Evolutionary conservation across 2,888 invertebrate genomes (phyloP), one percentile per base, ranked within the genome.

Genomic region (Caenorhabditis panamensis): DNA sequence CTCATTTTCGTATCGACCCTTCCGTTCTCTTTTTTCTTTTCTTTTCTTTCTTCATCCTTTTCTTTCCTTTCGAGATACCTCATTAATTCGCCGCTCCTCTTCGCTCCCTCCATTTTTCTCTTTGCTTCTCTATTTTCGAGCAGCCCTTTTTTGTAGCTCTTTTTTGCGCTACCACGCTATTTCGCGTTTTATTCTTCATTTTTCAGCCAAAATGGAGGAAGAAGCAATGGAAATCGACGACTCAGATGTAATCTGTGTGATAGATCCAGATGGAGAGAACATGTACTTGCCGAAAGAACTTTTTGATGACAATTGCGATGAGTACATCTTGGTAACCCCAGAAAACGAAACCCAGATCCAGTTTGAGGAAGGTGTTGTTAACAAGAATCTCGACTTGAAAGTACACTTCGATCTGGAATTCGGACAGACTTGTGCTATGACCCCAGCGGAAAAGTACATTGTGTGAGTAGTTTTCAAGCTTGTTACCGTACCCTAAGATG

Each of bases 391-490:
- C 6, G 54, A 56, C 18, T 31, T 56, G 54, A 56, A n/a, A 6
- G 4, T 56, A 1, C 28, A n/a, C 1, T 31, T 31, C 31, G 54
- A 56, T 13, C 11, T 56, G 8, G 31, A 56, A 31, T 22, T 31
- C 31, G n/a, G 6, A 31, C 28, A 56, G 31, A 31, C 54, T 1
- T 11, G 4, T 31, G 28, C 54, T 5, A 1, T 56, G n/a, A 5
- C 9, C 13, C n/a, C 54, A 2, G 18, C 22, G 2, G 54, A 56
- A n/a, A 31, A 31, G 5, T 56, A n/a, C n/a, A 1, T 11, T n/a
- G 6, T 56, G 54, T 56, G 53, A 56, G 54, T 26, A 24, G 22
- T 51, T 18, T n/a, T n/a, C n/a, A n/a, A n/a, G n/a, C n/a, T n/a
- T n/a, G n/a, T n/a, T n/a, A n/a, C n/a, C n/a, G n/a, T n/a, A n/a